These are phyloP conservation scores for Montipora capitata DNA, from an alignment of 92 coral and sea anemone species.

Conservation along the genomic window DNA sequence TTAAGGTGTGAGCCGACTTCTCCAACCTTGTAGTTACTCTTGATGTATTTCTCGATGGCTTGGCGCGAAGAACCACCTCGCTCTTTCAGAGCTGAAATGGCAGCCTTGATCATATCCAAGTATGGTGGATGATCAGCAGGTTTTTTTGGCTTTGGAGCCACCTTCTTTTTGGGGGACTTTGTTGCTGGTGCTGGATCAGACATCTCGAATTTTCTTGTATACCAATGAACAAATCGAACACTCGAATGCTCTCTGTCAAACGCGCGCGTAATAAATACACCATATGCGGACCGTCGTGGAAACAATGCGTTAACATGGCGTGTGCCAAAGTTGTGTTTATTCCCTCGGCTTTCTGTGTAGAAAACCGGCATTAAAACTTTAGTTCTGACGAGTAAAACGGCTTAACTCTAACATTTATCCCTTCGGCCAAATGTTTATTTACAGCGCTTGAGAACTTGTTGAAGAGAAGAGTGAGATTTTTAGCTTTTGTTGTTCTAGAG, in stretches of 20 bases:
- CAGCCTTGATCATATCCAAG: conserved; percentile 54
- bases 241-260: not conserved
- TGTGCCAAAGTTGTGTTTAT: conserved; percentile 1
- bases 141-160: conserved; percentile 55
- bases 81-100: conserved; percentile 51
- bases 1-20: conserved; percentile 55
- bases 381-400: not conserved
- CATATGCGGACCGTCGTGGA: conserved; percentile 19
- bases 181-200: conserved; percentile 27
- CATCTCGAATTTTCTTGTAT: conserved; percentile 19
- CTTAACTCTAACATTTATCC: not conserved
- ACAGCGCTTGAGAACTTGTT: no score
- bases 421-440: not conserved
- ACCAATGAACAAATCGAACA: not conserved
- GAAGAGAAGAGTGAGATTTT: not conserved
- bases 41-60: conserved; percentile 93
- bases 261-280: not conserved
- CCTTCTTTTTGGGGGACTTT: conserved; percentile 58
- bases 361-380: not conserved
- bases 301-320: conserved; percentile 1
- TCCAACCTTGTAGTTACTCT: conserved; percentile 86
- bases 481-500: not conserved
- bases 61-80: conserved; percentile 87
- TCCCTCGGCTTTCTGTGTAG: not conserved
- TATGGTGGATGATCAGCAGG: conserved; percentile 60